Conservation (phyloP, 2,113 vertebrate species). For the Alexandromys fortis region DNA sequence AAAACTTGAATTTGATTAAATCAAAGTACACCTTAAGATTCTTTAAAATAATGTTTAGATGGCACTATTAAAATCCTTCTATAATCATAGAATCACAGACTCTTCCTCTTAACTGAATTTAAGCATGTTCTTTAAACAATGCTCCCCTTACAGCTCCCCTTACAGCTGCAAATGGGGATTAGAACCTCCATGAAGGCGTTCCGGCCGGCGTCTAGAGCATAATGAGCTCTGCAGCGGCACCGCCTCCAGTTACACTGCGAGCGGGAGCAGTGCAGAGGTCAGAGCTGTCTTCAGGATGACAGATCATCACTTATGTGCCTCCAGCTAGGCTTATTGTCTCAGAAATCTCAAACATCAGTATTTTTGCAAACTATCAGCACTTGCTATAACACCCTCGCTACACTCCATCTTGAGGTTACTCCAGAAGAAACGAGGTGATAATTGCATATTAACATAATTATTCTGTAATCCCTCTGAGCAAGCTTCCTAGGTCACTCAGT, state of each 20-base stretch:
- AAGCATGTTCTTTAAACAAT: conserved; percentile 63
- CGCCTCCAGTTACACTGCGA: conserved; percentile 82
- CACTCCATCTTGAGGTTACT: conserved; percentile 92
- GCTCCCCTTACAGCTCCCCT: conserved; percentile 65
- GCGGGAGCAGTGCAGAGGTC: conserved; percentile 85
- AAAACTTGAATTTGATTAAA: conserved; percentile 44
- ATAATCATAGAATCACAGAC: conserved; percentile 56
- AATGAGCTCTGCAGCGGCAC: conserved; percentile 81
- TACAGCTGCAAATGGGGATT: conserved; percentile 70
- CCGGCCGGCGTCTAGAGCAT: conserved; percentile 72
- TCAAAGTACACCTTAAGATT: conserved; percentile 43
- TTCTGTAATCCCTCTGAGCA: conserved; percentile 91
- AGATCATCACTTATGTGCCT: conserved; percentile 87
- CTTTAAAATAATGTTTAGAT: conserved; percentile 54
- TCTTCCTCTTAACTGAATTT: conserved; percentile 71
- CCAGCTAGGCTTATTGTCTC: conserved; percentile 87
- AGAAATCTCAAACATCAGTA: conserved; percentile 90
- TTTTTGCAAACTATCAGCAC: conserved; percentile 93
- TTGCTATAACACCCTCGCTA: conserved; percentile 91
- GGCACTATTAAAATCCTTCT: conserved; percentile 39
- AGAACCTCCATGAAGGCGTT: conserved; percentile 79
- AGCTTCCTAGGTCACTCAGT: conserved; percentile 91
- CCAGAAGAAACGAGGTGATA: conserved; percentile 94
- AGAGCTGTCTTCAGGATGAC: conserved; percentile 87
- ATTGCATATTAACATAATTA: conserved; percentile 98